Conservation (phyloP, 2,113 vertebrate species). For the Equus przewalskii region DNA sequence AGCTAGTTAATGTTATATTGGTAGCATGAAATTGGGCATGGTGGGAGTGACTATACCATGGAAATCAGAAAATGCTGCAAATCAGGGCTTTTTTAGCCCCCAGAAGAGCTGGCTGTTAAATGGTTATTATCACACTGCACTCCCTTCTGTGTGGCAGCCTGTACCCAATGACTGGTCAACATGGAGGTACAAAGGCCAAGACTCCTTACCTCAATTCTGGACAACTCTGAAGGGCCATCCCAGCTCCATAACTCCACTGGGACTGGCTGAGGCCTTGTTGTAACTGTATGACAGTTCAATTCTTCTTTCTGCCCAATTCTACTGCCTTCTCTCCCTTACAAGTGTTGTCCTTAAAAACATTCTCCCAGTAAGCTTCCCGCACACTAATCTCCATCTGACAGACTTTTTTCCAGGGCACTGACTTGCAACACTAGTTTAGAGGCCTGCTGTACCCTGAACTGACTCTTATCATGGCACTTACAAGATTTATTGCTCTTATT, state of each 20-base stretch:
- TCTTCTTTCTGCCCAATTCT: not conserved
- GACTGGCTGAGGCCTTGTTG: not conserved
- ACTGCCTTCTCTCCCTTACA: not conserved
- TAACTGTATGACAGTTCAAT: not conserved
- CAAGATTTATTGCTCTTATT: conserved; percentile 8
- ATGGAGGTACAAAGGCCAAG: not conserved
- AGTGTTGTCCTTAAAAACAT: not conserved
- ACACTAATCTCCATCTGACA: conserved; percentile 21
- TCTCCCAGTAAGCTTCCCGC: not conserved
- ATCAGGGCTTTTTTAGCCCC: not conserved
- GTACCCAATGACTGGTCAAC: not conserved
- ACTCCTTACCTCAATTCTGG: not conserved
- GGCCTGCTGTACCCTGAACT: not conserved
- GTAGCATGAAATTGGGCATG: conserved; percentile 42
- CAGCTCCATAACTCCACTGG: not conserved
- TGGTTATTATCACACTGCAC: not conserved
- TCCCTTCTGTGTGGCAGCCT: not conserved
- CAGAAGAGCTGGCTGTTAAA: not conserved
- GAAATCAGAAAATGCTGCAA: conserved; percentile 51
- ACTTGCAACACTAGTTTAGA: not conserved
- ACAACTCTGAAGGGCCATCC: not conserved
- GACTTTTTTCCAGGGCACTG: not conserved
- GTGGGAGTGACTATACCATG: not conserved
- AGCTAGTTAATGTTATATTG: conserved; percentile 14
- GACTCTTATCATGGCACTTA: not conserved